A percentile compares a stretch with the other conserved stretches of the same genome.
These are phyloP conservation scores for Casuarius casuarius DNA, from an alignment of 2,113 vertebrate genomes.

Conservation along the genomic window DNA sequence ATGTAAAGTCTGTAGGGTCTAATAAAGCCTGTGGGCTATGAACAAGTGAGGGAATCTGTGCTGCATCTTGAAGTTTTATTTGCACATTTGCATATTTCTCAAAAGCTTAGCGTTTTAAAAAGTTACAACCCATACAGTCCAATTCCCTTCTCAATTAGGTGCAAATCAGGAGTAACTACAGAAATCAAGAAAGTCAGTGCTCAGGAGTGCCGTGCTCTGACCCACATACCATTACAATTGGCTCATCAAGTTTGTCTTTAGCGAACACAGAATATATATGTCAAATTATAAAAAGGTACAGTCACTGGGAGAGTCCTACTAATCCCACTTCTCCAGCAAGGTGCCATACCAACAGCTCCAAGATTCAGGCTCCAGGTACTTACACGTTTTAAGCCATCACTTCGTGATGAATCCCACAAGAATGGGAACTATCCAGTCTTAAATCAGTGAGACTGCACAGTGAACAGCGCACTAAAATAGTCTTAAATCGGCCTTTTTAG, in stretches of 20 bases:
- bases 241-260: neutral
- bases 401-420: too few relatives aligned
- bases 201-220: neutral
- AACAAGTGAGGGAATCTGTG: neutral
- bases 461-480: neutral
- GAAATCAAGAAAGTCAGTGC: neutral
- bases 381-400: neutral
- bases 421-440: neutral
- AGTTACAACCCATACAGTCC: neutral
- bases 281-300: neutral
- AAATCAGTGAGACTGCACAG: neutral
- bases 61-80: neutral
- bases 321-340: neutral
- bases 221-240: slow-evolving; percentile 23
- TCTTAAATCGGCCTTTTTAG: neutral
- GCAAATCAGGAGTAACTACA: neutral
- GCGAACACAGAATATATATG: neutral
- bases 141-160: neutral
- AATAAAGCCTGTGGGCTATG: slow-evolving; percentile 53
- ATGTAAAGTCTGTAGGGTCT: slow-evolving; percentile 71
- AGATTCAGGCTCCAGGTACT: neutral
- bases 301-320: fast-evolving
- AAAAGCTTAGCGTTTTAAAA: neutral
- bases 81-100: neutral
- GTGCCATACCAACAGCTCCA: neutral